Base-by-base conservation (phyloP, 2,797 vertebrate species). In the Clarias pachynema region DNA sequence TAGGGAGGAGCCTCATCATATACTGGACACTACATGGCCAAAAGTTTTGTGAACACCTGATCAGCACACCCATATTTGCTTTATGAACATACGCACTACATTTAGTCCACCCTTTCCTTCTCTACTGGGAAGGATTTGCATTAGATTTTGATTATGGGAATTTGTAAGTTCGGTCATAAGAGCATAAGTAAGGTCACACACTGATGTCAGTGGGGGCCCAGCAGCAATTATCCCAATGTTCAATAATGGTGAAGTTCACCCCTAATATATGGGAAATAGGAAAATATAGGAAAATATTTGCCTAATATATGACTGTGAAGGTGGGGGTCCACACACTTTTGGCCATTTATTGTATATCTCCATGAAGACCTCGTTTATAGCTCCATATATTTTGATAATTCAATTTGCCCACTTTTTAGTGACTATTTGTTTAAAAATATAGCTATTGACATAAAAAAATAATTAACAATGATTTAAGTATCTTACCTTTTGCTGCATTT, bases 401-500 rank as follows among this genome's bases (percentile, higher is more conserved):
- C 18, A 22, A 20, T 3, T 22, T 8, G 14, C 26, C n/a, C 26
- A 65, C 31, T 37, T 69, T 37, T 34, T 20, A 22, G 18, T 37
- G 34, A 37, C 66, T 69, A 34, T 34, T 7, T 16, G 34, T 34
- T 68, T 12, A 12, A 2, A 63, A n/a, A 26, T 14, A 26, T 68
- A 69, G 24, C 22, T 37, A 37, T 53, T 53, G 49, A 2, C 49
- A 53, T 53, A 12, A 49, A 49, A 49, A 10, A 44, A 12, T 14
- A 2, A 12, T 12, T 3, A 12, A 14, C 44, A 2, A 49, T 49
- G 22, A 37, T 79, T 22, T 4, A 79, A 63, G 24, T 16, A 8
- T 83, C 86, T 22, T 89, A 99, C 98, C 98, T 97, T 96, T 94
- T 1, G 89, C 89, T 0, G 97, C 96, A 0, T 99, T 98, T 92